These are phyloP conservation scores for Caenorhabditis tropicalis DNA, from an alignment of 1,140 invertebrate genomes.

Conservation along the genomic window DNA sequence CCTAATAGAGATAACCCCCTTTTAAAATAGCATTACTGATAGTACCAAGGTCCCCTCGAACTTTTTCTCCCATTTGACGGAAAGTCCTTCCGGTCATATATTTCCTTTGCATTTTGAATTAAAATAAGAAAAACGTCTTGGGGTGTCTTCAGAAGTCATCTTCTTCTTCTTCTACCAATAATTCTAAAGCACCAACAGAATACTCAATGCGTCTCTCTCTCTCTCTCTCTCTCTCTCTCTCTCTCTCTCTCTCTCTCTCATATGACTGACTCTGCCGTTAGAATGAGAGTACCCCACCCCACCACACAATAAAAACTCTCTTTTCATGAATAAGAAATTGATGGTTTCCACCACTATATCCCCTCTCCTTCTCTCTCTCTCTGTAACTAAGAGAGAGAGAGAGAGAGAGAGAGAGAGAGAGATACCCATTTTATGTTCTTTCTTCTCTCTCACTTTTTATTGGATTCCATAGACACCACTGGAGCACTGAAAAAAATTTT, in stretches of 20 bases:
- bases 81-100: background rate
- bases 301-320: constrained; percentile 1
- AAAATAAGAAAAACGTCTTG: background rate
- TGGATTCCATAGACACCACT: no score
- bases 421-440: no score
- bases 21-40: no score
- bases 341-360: constrained; percentile 3
- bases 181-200: constrained; percentile 45
- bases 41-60: no score
- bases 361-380: background rate
- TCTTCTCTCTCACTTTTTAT: no score
- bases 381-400: no score
- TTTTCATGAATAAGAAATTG: constrained; percentile 43
- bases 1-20: no score
- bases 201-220: constrained; percentile 12
- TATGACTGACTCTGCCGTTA: no score
- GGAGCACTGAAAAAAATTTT: no score
- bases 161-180: constrained; percentile 22
- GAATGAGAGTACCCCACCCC: background rate
- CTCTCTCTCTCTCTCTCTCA: no score
- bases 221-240: background rate
- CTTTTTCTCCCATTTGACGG: no score
- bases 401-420: no score
- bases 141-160: background rate
- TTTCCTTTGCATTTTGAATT: constrained; percentile 1